These are phyloP conservation scores for Eleutherodactylus coqui DNA, from an alignment of 2,797 vertebrate species.

Conservation along the genomic window DNA sequence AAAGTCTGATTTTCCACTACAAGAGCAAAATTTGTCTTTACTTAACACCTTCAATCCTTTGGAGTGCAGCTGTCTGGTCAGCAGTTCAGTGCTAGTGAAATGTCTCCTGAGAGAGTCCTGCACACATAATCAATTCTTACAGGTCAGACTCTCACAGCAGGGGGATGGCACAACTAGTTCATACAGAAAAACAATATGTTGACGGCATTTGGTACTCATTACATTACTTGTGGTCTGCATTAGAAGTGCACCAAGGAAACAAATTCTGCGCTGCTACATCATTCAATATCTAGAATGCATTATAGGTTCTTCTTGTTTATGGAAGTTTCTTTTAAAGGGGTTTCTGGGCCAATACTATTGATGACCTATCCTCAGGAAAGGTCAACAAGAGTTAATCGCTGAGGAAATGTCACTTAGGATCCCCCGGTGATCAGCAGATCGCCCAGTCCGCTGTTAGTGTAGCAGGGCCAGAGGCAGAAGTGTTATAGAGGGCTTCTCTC, in stretches of 20 bases:
- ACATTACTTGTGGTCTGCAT: neutral
- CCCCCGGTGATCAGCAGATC: too few species aligned
- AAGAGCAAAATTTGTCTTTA: constrained; percentile 51
- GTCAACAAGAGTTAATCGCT: too few species aligned
- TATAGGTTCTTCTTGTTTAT: neutral
- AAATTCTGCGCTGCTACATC: neutral
- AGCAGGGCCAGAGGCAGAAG: too few species aligned
- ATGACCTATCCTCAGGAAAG: too few species aligned
- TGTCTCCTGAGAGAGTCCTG: constrained; percentile 9
- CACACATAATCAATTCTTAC: constrained; percentile 14
- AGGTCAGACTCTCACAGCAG: neutral
- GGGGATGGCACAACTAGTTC: neutral
- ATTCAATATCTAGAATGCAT: neutral
- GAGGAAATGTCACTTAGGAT: too few species aligned
- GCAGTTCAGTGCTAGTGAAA: constrained; percentile 20
- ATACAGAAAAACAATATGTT: constrained; percentile 10
- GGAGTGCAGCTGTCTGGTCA: constrained; percentile 11
- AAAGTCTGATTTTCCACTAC: constrained; percentile 57
- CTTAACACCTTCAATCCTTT: constrained; percentile 51
- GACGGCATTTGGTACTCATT: neutral
- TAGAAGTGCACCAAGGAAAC: neutral
- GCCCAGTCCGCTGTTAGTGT: too few species aligned
- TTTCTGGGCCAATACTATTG: too few species aligned
- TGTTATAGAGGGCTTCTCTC: too few species aligned
- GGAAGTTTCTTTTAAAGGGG: neutral